These are phyloP conservation scores for Phoronis australis DNA, from an alignment of 2,888 invertebrate genomes.

Conservation along the genomic window DNA sequence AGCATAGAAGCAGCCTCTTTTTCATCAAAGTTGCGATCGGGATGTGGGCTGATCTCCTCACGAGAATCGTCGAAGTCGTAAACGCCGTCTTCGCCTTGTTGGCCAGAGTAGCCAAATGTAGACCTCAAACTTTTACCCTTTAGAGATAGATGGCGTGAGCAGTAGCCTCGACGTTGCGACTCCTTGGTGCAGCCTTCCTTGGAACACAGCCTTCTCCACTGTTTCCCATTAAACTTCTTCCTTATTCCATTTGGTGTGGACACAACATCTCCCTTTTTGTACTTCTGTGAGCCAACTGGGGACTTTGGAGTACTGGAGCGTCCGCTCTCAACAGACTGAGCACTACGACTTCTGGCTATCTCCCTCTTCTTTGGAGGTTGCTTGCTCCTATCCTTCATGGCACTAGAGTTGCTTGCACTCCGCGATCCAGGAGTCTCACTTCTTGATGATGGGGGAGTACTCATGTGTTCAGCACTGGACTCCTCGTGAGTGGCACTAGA, in stretches of 20 bases:
- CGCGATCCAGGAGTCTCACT: constrained; percentile 68
- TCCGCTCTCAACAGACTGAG: constrained; percentile 41
- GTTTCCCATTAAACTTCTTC: constrained; percentile 99
- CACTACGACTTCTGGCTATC: constrained; percentile 40
- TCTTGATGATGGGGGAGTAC: constrained; percentile 64
- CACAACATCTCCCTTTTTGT: constrained; percentile 87
- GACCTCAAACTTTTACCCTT: constrained; percentile 62
- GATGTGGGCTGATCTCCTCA: constrained; percentile 83
- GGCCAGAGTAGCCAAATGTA: constrained; percentile 34
- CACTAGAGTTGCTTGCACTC: constrained; percentile 16
- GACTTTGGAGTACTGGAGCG: constrained; percentile 47
- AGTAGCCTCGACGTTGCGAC: constrained; percentile 93
- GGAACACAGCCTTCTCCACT: constrained; percentile 95
- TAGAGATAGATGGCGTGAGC: constrained; percentile 90
- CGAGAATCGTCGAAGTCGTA: constrained; percentile 57
- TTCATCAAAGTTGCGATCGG: no score
- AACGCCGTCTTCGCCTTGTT: constrained; percentile 56
- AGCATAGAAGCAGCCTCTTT: constrained; percentile 96
- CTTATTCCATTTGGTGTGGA: constrained; percentile 90
- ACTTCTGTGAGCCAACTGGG: constrained; percentile 41
- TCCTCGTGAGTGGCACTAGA: constrained; percentile 34
- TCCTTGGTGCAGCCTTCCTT: constrained; percentile 93
- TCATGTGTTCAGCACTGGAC: constrained; percentile 40
- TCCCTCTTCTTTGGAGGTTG: constrained; percentile 41
- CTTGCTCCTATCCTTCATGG: constrained; percentile 21